Base-by-base conservation (phyloP, 2,888 invertebrate species). In the Chrysopilus asiliformis region DNA sequence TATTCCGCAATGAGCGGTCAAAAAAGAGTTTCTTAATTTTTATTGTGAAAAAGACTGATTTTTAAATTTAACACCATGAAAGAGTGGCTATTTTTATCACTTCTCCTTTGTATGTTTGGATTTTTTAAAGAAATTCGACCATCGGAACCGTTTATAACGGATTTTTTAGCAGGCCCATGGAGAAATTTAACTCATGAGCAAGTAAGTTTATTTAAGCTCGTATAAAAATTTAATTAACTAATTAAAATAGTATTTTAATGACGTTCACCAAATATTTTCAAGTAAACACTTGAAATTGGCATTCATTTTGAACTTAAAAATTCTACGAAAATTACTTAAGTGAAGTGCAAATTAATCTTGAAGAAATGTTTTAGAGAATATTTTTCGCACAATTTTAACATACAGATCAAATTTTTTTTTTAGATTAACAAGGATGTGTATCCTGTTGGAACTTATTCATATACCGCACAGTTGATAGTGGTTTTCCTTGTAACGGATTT, bases 401-500 rank as follows among this genome's bases (percentile, higher is more conserved):
- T n/a, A 34, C 39, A 2, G 4, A 10, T 14, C 9, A 4, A 33
- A 34, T 39, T 40, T 29, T 39, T 40, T 29, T 34, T 27, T 4
- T 68, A 83, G 67, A 71, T 87, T 3, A 78, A 73, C 47, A 74
- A 80, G 51, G 74, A 86, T 45, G 78, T 93, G 2, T 93, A 83
- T 63, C 93, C 93, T 2, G 68, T 73, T 19, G 82, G 80, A 47
- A 91, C 89, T 0, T 94, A 94, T 59, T 79, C 85, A 1, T 84
- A 86, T 58, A 65, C 90, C 49, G 70, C 74, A 1, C 76, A 79
- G 39, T 65, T 85, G 20, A 66, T 89, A 29, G 51, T 86, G 5
- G 74, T 87, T 6, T 89, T 91, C 58, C 66, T 91, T 19, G 67
- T 90, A 34, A 90, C 90, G 0, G 90, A 89, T 62, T 75, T 84